phyloP scores from a whole-genome alignment of 35 echinoderm and acorn worm genomes.

The Lytechinus variegatus region DNA sequence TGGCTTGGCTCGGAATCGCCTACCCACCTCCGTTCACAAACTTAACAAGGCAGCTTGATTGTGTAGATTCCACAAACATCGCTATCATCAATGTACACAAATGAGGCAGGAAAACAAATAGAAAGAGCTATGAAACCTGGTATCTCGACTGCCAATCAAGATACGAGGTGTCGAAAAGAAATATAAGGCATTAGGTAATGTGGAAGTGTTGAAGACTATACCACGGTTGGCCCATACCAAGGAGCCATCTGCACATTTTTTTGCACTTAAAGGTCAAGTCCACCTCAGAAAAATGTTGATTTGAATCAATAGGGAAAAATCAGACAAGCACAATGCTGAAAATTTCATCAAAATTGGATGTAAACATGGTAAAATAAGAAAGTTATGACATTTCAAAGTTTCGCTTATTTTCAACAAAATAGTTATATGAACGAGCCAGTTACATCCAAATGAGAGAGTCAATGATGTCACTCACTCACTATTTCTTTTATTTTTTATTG shows the following conservation, averaged over 20 bases:
- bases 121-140: conserved; percentile 20
- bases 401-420: no score
- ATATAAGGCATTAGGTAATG: neutral
- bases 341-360: no score
- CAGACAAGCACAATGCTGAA: no score
- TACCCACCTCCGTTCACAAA: neutral
- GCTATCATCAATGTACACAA: conserved; percentile 10
- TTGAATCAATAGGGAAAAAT: no score
- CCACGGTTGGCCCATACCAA: neutral
- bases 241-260: neutral
- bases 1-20: neutral
- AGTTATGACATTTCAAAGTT: no score
- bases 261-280: no score
- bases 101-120: conserved; percentile 22
- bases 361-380: no score
- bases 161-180: neutral
- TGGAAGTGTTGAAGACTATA: neutral
- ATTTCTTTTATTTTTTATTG: no score
- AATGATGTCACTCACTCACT: no score
- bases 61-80: neutral
- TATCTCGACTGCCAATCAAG: neutral
- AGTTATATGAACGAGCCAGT: no score
- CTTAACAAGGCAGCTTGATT: neutral
- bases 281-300: no score
- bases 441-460: no score